These are phyloP conservation scores for Embiotoca jacksoni DNA, from an alignment of 2,113 vertebrate genomes.

Conservation along the genomic window DNA sequence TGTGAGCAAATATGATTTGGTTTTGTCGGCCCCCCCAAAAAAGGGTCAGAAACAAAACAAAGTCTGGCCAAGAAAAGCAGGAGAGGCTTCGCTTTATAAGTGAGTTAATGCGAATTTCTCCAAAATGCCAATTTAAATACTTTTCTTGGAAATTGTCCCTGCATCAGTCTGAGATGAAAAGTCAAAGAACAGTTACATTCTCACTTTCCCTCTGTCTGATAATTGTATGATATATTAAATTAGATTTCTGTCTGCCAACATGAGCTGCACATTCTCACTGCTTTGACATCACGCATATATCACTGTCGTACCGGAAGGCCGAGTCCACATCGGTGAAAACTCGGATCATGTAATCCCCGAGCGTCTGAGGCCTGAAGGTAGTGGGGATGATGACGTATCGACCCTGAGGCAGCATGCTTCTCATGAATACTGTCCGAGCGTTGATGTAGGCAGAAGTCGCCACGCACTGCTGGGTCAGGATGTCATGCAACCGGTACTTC, in stretches of 20 bases:
- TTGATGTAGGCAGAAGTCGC: conserved; percentile 89
- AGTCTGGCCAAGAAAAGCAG: conserved; percentile 38
- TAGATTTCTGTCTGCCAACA: conserved; percentile 4
- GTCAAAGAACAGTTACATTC: background rate
- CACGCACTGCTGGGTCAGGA: conserved; percentile 87
- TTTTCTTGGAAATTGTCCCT: conserved; percentile 29
- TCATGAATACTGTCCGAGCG: conserved; percentile 89
- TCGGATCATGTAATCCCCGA: conserved; percentile 88
- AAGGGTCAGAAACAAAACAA: background rate
- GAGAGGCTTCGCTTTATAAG: background rate
- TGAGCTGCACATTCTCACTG: background rate
- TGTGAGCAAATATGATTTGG: background rate
- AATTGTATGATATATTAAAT: background rate
- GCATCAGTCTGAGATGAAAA: conserved; percentile 19
- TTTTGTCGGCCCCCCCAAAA: conserved; percentile 4
- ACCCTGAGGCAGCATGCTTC: conserved; percentile 84
- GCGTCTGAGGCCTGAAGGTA: conserved; percentile 84
- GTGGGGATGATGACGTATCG: conserved; percentile 92
- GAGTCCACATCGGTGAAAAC: conserved; percentile 90
- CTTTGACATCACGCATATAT: background rate
- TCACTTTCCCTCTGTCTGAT: background rate
- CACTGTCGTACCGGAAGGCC: conserved; percentile 84
- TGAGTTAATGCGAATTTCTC: conserved; percentile 20
- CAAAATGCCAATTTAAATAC: conserved; percentile 13
- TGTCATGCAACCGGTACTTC: conserved; percentile 89